Percentiles rank a stretch among this genome's conserved stretches.
phyloP scores from a whole-genome alignment of 2,888 invertebrate species.

The Ramazzottius varieornatus region DNA sequence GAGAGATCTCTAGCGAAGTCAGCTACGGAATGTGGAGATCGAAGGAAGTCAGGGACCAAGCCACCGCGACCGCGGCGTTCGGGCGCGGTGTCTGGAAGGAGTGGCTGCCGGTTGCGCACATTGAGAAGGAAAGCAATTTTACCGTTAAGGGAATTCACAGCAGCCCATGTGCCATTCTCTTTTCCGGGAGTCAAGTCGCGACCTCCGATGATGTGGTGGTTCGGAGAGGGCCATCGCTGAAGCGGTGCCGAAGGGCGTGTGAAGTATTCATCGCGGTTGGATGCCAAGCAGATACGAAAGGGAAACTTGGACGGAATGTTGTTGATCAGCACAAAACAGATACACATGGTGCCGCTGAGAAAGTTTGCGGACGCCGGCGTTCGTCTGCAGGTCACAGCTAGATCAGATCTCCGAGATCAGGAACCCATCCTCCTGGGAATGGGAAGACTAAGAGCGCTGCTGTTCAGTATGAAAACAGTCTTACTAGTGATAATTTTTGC shows the following conservation, averaged over 20 bases:
- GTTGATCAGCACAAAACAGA: background rate
- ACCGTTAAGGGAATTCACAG: background rate
- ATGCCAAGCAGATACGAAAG: background rate
- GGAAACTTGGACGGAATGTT: background rate
- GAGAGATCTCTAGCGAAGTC: background rate
- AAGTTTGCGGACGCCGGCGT: too few relatives aligned
- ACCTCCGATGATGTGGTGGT: background rate
- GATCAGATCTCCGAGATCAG: too few relatives aligned
- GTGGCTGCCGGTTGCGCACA: background rate
- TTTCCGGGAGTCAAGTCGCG: background rate
- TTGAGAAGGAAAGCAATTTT: background rate
- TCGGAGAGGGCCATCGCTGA: background rate
- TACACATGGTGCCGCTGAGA: too few relatives aligned
- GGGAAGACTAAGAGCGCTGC: too few relatives aligned
- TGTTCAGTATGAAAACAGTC: too few relatives aligned
- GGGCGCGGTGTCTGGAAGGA: too few relatives aligned
- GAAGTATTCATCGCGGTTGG: background rate
- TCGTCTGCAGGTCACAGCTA: too few relatives aligned
- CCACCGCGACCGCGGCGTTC: background rate
- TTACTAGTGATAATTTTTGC: too few relatives aligned
- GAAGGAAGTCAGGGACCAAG: background rate
- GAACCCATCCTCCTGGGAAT: too few relatives aligned
- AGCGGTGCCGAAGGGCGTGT: background rate
- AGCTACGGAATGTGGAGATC: background rate
- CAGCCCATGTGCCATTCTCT: background rate